A percentile compares a stretch with the other conserved stretches of the same genome.
Evolutionary conservation across 2,797 vertebrate genomes (phyloP).

Genomic region (Phaenicophaeus curvirostris): DNA sequence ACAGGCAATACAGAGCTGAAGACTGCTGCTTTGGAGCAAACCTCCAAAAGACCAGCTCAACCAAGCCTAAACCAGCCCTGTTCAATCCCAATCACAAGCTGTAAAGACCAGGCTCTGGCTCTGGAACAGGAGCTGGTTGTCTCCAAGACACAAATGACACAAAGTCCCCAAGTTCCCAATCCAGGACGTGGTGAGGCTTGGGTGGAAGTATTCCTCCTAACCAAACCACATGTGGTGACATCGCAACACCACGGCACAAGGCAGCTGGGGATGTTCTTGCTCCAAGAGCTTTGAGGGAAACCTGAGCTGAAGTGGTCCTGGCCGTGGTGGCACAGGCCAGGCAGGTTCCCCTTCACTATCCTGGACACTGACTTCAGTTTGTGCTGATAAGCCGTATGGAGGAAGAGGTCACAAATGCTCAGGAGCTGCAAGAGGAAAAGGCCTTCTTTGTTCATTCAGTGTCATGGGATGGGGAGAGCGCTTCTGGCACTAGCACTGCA

Average conservation of each 20-base stretch:
- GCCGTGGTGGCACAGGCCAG: accelerated
- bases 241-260: accelerated
- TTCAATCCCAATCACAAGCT: not conserved
- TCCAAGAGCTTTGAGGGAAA: not conserved
- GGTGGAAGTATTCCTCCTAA: not conserved
- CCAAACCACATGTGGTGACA: accelerated
- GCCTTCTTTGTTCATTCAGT: not conserved
- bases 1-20: not conserved
- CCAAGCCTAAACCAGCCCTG: not conserved
- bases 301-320: not conserved
- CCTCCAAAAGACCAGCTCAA: not conserved
- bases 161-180: accelerated
- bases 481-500: not conserved
- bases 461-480: not conserved
- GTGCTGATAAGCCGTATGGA: not conserved
- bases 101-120: not conserved
- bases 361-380: not conserved
- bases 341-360: not conserved
- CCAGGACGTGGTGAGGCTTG: accelerated
- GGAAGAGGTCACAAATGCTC: not conserved
- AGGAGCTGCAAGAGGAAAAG: not conserved
- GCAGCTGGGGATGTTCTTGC: not conserved
- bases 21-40: not conserved
- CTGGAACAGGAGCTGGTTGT: not conserved
- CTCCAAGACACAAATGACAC: accelerated